phyloP scores from a whole-genome alignment of 2,797 vertebrate genomes.

The Antennarius maculatus region DNA sequence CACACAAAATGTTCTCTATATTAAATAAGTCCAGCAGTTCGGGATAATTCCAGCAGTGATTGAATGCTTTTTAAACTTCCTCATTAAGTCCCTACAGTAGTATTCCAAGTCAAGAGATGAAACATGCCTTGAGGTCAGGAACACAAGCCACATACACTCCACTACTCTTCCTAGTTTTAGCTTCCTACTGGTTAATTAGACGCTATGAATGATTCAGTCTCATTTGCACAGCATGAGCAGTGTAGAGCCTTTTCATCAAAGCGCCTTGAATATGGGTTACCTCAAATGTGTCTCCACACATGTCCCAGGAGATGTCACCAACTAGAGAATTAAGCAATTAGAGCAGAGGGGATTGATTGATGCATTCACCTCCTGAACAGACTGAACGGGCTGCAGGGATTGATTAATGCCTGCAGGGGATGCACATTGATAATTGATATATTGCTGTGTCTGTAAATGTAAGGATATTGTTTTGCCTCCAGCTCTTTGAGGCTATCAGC shows the following conservation, averaged over 20 bases:
- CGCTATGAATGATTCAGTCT: constrained; percentile 35
- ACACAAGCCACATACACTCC: background rate
- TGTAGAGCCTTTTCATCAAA: constrained; percentile 48
- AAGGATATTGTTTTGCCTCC: constrained; percentile 51
- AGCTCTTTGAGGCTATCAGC: constrained; percentile 68
- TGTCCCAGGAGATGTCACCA: constrained; percentile 55
- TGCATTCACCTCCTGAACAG: constrained; percentile 60
- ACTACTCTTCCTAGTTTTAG: constrained; percentile 3
- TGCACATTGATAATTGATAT: constrained; percentile 58
- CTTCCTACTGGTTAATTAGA: constrained; percentile 25
- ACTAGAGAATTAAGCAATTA: constrained; percentile 72
- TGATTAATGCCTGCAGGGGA: constrained; percentile 66
- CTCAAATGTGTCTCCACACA: constrained; percentile 43
- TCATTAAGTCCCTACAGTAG: background rate
- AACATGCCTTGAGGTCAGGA: background rate
- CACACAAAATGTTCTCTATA: too few species aligned
- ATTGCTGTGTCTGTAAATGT: constrained; percentile 56
- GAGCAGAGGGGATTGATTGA: constrained; percentile 67
- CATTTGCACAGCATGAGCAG: constrained; percentile 34
- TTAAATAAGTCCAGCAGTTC: too few species aligned
- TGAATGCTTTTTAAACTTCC: background rate
- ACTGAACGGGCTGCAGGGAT: constrained; percentile 65
- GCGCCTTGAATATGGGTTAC: constrained; percentile 39
- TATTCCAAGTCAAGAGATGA: too few species aligned
- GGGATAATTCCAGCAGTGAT: background rate